Evolutionary conservation across 2,797 vertebrate genomes (phyloP).

Genomic region (Sciurus carolinensis): DNA sequence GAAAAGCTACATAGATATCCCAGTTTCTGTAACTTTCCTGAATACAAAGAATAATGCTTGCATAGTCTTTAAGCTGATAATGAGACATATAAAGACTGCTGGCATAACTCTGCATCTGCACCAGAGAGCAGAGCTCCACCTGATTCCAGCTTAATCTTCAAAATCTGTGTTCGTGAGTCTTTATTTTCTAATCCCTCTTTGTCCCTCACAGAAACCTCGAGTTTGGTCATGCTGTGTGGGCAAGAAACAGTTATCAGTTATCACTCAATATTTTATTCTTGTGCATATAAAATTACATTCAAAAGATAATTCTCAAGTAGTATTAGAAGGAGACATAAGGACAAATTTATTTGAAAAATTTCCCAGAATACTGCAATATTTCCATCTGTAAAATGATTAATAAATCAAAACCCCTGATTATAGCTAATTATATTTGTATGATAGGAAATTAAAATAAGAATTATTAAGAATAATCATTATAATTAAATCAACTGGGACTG

Average conservation of each 20-base stretch:
- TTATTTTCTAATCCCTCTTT: too few species aligned
- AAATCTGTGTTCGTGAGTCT: too few species aligned
- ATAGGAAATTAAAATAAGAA: constrained; percentile 72
- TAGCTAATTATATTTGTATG: constrained; percentile 69
- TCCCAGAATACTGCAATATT: constrained; percentile 34
- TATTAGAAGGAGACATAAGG: not conserved
- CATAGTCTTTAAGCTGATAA: too few species aligned
- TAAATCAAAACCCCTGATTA: constrained; percentile 63
- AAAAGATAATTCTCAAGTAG: not conserved
- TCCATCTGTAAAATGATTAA: constrained; percentile 56
- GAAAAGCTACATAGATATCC: too few species aligned
- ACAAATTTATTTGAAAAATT: constrained; percentile 57
- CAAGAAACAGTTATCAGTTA: not conserved
- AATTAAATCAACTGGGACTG: constrained; percentile 55
- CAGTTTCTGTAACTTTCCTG: too few species aligned
- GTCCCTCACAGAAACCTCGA: too few species aligned
- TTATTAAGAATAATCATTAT: constrained; percentile 61
- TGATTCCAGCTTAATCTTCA: too few species aligned
- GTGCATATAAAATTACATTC: not conserved
- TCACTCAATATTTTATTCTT: not conserved
- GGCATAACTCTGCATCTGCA: too few species aligned
- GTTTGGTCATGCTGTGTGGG: too few species aligned
- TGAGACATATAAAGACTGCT: too few species aligned
- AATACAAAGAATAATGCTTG: too few species aligned
- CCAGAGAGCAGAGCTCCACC: too few species aligned